phyloP scores from a whole-genome alignment of 2,797 vertebrate genomes.

The Orestias chungarensis region DNA sequence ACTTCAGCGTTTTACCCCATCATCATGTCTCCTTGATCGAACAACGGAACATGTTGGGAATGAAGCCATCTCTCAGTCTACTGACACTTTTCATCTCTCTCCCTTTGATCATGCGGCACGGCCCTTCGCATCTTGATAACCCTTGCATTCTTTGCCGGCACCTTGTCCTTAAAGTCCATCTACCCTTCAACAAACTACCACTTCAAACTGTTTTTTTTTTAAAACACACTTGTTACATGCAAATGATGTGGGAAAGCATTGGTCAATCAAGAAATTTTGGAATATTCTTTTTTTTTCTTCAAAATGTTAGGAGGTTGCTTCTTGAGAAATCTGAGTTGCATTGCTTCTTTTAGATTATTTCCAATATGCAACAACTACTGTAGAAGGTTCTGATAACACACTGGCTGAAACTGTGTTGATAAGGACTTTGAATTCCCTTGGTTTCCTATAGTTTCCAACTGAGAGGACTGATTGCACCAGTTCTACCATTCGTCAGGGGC shows the following conservation, averaged over 20 bases:
- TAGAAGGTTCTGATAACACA: neutral
- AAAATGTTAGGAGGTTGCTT: neutral
- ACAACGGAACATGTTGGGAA: slow-evolving; percentile 54
- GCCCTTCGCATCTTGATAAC: slow-evolving; percentile 49
- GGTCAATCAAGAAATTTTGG: neutral
- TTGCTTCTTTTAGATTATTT: slow-evolving; percentile 6
- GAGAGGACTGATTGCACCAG: slow-evolving; percentile 1
- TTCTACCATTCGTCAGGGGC: neutral
- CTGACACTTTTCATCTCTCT: slow-evolving; percentile 60
- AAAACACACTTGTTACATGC: slow-evolving; percentile 4
- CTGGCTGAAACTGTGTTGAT: neutral
- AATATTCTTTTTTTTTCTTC: neutral
- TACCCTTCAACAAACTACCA: slow-evolving; percentile 63
- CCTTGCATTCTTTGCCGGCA: slow-evolving; percentile 11
- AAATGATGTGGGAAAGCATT: slow-evolving; percentile 19
- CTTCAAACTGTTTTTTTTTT: slow-evolving; percentile 40
- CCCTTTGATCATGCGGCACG: slow-evolving; percentile 67
- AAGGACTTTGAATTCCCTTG: neutral
- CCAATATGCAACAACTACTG: neutral
- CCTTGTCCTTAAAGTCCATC: slow-evolving; percentile 36
- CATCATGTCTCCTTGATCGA: slow-evolving; percentile 65
- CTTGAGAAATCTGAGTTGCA: neutral
- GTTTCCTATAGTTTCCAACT: neutral
- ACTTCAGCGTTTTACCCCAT: slow-evolving; percentile 49
- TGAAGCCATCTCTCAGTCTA: slow-evolving; percentile 62